These are phyloP conservation scores for Agapornis roseicollis DNA, from an alignment of 2,113 vertebrate species.

Conservation along the genomic window DNA sequence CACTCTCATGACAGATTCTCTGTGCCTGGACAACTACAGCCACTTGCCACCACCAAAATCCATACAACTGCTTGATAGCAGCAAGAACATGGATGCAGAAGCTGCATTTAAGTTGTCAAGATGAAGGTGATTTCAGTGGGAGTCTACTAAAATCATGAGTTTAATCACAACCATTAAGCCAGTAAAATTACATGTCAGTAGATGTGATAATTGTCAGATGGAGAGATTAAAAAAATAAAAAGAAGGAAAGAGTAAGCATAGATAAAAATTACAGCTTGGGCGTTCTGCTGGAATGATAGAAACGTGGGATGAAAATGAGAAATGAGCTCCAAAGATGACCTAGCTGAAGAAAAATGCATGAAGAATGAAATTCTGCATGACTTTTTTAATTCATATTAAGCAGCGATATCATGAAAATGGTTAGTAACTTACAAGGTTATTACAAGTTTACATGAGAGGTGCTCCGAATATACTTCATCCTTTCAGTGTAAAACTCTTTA, in stretches of 20 bases:
- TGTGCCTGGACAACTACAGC: background rate
- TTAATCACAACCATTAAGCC: background rate
- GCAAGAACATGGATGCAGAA: background rate
- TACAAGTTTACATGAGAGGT: background rate
- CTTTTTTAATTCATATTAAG: background rate
- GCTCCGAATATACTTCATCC: background rate
- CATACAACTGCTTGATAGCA: background rate
- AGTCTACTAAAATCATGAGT: background rate
- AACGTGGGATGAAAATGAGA: background rate
- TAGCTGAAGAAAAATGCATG: background rate
- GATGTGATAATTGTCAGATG: background rate
- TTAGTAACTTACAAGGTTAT: background rate
- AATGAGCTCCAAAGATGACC: background rate
- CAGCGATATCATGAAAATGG: background rate
- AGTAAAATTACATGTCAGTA: background rate
- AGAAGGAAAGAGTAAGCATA: background rate
- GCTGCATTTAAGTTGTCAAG: background rate
- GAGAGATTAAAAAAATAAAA: background rate
- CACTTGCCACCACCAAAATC: background rate
- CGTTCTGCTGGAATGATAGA: background rate
- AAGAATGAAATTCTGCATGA: background rate
- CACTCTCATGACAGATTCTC: rapidly evolving
- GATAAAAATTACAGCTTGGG: background rate
- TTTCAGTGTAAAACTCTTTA: background rate
- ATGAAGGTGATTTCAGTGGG: background rate